Base-by-base conservation (phyloP, 2,888 invertebrate genomes). In the Brachypalpus laphriformis region DNA sequence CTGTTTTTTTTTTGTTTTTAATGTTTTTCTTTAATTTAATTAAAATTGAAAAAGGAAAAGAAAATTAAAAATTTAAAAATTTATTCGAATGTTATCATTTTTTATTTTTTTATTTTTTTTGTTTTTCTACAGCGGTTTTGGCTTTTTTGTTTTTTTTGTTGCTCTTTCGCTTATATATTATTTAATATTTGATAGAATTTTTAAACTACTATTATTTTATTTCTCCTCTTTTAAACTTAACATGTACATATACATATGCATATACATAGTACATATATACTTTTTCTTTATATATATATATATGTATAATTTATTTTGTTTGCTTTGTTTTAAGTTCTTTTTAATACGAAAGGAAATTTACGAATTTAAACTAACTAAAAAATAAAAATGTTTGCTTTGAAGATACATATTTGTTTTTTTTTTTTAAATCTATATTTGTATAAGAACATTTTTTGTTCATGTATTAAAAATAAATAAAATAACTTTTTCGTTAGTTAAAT, bases 131-230 rank as follows among this genome's bases (percentile, higher is more conserved):
- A 83, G 83, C 83, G 83, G 74, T 74, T 80, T 83, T 68, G 68
- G 61, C 68, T 78, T 66, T 34, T 54, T 66, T 86, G 71, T 76
- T 72, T 66, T 68, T 85, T 78, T 66, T 34, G 45, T 66, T 86
- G 71, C 82, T 72, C 71, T 68, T 85, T 81, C 75, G 81, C 82
- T 82, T 82, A 76, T 70, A 66, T 76, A 56, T 51, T 66, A 68
- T 66, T 72, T 45, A 68, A 86, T 86, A 82, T 82, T 83, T 80
- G 80, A 80, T 83, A 80, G 80, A 83, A 80, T 83, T 83, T 68
- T 82, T 82, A 80, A 83, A 80, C 80, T 80, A 83, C 80, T 80
- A 83, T 80, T 75, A 49, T 72, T 76, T 57, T 34, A 31, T 70
- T 65, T 57, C 45, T 71, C 42, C 34, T 45, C 37, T 66, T 80